Evolutionary conservation across 2,113 vertebrate genomes (phyloP).

Genomic region (Macquaria ambigua): DNA sequence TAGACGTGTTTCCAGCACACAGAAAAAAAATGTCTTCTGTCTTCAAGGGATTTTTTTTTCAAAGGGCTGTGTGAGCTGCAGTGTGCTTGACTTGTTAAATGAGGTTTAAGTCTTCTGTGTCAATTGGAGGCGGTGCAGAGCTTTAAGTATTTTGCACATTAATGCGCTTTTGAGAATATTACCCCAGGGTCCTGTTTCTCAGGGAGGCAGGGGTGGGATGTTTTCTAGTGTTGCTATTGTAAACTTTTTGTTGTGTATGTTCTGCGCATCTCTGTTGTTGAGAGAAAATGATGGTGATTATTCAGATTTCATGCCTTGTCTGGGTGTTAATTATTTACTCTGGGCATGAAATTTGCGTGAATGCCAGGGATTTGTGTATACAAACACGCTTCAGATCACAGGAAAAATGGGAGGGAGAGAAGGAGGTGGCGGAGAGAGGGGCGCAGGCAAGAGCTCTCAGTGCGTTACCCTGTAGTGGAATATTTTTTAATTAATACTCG

Average conservation of each 20-base stretch:
- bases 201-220: constrained; percentile 70
- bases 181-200: constrained; percentile 81
- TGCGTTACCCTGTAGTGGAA: constrained; percentile 82
- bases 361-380: constrained; percentile 85
- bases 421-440: constrained; percentile 17
- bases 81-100: constrained; percentile 85
- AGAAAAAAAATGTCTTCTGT: constrained; percentile 67
- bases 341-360: constrained; percentile 84
- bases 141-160: constrained; percentile 88
- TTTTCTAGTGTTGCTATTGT: constrained; percentile 77
- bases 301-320: constrained; percentile 88
- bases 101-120: constrained; percentile 86
- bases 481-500: constrained; percentile 89
- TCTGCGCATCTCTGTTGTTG: constrained; percentile 67
- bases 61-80: constrained; percentile 73
- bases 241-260: constrained; percentile 78
- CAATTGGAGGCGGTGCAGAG: constrained; percentile 85
- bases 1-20: constrained; percentile 54
- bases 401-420: constrained; percentile 57
- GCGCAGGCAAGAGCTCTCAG: constrained; percentile 54
- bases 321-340: constrained; percentile 87
- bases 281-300: constrained; percentile 82
- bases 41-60: constrained; percentile 77
- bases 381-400: constrained; percentile 84
- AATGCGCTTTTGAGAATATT: constrained; percentile 86